Conservation (phyloP, 2,113 vertebrate genomes). For the Neofelis nebulosa region DNA sequence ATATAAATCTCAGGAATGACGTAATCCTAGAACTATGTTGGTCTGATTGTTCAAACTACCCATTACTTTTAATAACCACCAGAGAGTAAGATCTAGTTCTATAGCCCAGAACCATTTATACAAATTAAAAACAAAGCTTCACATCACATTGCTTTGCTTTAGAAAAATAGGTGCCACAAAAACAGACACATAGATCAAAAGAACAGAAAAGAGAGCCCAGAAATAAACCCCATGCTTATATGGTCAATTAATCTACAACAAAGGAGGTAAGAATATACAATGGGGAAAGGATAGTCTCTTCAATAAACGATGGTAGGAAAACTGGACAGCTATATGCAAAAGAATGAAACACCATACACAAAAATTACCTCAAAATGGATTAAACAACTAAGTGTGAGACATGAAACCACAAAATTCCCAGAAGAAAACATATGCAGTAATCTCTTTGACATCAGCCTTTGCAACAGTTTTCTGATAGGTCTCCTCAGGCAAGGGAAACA, state of each 20-base stretch:
- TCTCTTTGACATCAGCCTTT: not conserved
- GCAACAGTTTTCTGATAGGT: not conserved
- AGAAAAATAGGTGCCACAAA: not conserved
- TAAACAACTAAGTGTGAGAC: not conserved
- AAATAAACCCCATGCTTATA: not conserved
- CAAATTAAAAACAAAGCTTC: not conserved
- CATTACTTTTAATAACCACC: not conserved
- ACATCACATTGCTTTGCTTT: not conserved
- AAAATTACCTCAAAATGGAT: not conserved
- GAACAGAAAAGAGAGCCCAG: not conserved
- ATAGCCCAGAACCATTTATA: not conserved
- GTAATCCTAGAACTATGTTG: not conserved
- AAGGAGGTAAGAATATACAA: not conserved
- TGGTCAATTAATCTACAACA: not conserved
- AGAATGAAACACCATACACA: not conserved
- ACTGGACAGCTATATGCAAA: not conserved
- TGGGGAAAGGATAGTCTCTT: not conserved
- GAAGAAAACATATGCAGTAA: not conserved
- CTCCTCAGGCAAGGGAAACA: not conserved
- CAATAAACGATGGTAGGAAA: not conserved
- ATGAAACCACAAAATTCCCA: not conserved
- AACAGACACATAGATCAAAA: not conserved
- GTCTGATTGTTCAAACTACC: not conserved
- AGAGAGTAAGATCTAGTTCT: not conserved
- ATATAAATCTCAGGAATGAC: constrained; percentile 3